These are phyloP conservation scores for Genyomyrus donnyi DNA, from an alignment of 2,113 vertebrate genomes.

Conservation along the genomic window DNA sequence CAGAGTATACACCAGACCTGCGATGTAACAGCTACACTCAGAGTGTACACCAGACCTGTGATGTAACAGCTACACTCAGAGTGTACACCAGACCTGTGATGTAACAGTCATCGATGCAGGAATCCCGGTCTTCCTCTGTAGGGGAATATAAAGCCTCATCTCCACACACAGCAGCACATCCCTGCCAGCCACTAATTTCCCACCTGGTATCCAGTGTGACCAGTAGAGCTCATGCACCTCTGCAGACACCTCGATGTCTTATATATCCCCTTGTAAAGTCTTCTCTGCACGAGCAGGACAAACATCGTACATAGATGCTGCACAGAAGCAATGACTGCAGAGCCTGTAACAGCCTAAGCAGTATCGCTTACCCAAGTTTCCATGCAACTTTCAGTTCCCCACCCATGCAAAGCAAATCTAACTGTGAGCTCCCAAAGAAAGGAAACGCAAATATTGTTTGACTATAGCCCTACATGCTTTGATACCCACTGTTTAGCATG, in stretches of 20 bases:
- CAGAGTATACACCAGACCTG: too few relatives aligned
- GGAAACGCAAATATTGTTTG: not conserved
- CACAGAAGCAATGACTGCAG: not conserved
- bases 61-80: too few relatives aligned
- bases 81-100: too few relatives aligned
- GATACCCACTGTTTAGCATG: constrained; percentile 9
- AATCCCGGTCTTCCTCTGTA: not conserved
- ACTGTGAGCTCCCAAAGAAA: not conserved
- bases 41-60: too few relatives aligned
- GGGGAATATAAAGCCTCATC: not conserved
- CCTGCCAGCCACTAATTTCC: not conserved
- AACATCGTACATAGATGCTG: not conserved
- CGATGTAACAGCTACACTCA: too few relatives aligned
- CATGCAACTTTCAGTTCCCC: not conserved
- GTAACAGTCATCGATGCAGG: not conserved
- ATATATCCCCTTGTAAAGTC: not conserved
- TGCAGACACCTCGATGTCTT: not conserved
- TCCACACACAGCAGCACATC: not conserved
- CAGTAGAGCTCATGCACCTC: not conserved
- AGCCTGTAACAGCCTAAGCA: not conserved
- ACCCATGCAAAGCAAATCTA: not conserved
- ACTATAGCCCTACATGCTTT: not conserved
- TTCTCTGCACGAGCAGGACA: not conserved
- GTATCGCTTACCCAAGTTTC: not conserved
- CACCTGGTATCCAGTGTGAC: not conserved